Percentiles rank a stretch among this genome's conserved stretches.
phyloP scores from a whole-genome alignment of 30 jellyfish, hydroid and myxozoan genomes.

The Aurelia sp. region DNA sequence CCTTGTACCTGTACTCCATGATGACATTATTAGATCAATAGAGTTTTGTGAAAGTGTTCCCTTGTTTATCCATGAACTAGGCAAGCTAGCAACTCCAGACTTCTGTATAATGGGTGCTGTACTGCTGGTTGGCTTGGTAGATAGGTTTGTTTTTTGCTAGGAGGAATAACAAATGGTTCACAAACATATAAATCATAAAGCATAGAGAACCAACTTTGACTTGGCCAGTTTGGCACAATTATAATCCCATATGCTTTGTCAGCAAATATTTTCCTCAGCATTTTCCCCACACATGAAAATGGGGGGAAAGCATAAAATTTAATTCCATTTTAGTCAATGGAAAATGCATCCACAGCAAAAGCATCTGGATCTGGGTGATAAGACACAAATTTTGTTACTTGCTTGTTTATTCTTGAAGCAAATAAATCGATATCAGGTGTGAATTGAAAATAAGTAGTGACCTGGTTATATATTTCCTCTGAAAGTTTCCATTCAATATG shows the following conservation, averaged over 20 bases:
- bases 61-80: constrained; percentile 33
- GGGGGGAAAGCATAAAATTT: constrained; percentile 48
- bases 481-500: constrained; percentile 33
- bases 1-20: constrained; percentile 41
- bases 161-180: constrained; percentile 33
- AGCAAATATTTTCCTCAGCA: constrained; percentile 25
- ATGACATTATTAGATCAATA: constrained; percentile 12
- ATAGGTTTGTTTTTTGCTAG: constrained; percentile 38
- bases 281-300: constrained; percentile 34
- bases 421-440: constrained; percentile 49
- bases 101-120: constrained; percentile 36
- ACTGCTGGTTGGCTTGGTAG: constrained; percentile 38
- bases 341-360: constrained; percentile 39
- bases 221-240: constrained; percentile 45
- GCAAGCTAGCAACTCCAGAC: neutral
- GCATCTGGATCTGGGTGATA: constrained; percentile 57
- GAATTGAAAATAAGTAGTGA: neutral
- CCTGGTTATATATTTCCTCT: neutral
- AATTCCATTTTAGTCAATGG: constrained; percentile 26
- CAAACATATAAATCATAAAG: constrained; percentile 15
- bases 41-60: constrained; percentile 30
- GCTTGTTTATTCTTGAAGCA: constrained; percentile 12
- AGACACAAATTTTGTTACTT: neutral
- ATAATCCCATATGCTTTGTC: constrained; percentile 5
- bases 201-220: neutral